Conservation (phyloP, 1,140 invertebrate species). For the Lepeophtheirus salmonis region DNA sequence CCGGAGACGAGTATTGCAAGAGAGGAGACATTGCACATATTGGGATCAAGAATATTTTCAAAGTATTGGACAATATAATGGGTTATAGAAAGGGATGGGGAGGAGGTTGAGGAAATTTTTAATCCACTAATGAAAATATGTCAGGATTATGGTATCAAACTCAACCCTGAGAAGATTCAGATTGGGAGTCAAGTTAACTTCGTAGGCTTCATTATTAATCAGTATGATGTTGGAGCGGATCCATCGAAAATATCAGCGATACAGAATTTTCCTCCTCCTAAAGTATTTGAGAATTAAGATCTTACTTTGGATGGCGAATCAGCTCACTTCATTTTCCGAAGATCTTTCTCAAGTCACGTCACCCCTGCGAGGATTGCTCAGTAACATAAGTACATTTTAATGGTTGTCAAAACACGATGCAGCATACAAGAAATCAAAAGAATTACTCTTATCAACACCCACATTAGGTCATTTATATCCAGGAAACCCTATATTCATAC, state of each 20-base stretch:
- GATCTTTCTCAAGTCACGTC: background rate
- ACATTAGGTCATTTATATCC: slow-evolving; percentile 12
- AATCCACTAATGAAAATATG: slow-evolving; percentile 8
- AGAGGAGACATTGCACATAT: slow-evolving; percentile 19
- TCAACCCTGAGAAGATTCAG: slow-evolving; percentile 23
- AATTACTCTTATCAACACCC: slow-evolving; percentile 2
- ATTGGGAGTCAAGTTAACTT: slow-evolving; percentile 19
- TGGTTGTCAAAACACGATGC: slow-evolving; percentile 16
- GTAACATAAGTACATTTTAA: background rate
- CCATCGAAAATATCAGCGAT: slow-evolving; percentile 13
- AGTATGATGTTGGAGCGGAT: slow-evolving; percentile 18
- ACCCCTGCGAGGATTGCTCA: slow-evolving; percentile 14
- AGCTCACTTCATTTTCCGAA: too few species aligned
- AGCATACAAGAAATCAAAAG: slow-evolving; percentile 10
- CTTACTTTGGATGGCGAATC: slow-evolving; percentile 15
- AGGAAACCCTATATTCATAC: background rate
- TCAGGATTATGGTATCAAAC: too few species aligned
- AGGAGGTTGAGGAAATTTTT: background rate
- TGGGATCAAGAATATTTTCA: slow-evolving; percentile 5
- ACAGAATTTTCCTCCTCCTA: slow-evolving; percentile 18
- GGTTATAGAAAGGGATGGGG: background rate
- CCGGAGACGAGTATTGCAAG: slow-evolving; percentile 22
- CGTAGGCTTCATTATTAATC: too few species aligned
- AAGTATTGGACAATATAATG: background rate
- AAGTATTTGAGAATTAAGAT: slow-evolving; percentile 5